Evolutionary conservation across 2,113 vertebrate species (phyloP), one percentile per base, ranked within the genome.

Genomic region (Megaleporinus macrocephalus): DNA sequence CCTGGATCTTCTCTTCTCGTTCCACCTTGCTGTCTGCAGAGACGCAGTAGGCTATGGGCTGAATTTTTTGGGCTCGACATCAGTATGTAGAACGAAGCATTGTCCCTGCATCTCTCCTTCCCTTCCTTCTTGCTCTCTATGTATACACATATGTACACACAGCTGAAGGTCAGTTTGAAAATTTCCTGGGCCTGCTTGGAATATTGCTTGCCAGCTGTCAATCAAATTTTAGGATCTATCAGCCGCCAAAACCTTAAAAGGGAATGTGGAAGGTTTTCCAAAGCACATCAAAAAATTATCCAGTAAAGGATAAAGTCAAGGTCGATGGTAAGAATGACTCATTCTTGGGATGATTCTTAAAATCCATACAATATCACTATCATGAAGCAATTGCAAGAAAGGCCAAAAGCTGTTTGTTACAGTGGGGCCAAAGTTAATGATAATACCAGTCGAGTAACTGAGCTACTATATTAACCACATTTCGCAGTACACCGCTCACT

Each of bases 81-180:
- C 68, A 83, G 73, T 73, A 73, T 33, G 15, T 11, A 14, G 73
- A 16, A 9, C 27, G 9, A 71, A 68, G 18, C 24, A 7, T 10
- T n/a, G 44, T 78, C 68, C 47, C 33, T 41, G 30, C 53, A 5
- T 70, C 27, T 29, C 59, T 29, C 69, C 49, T 66, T 80, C 70
- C 72, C 66, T 74, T 61, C 27, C n/a, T 62, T 68, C 65, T 29
- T 65, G 14, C 5, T 36, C 29, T 68, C 30, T 36, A 30, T 18
- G 16, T 36, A n/a, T 16, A 65, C 30, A 15, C 16, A 68, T 27
- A 11, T 26, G 0, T 11, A 73, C 47, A 33, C 41, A 82, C 41
- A 83, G 61, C 15, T 81, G 49, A 84, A 84, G 78, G 69, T 81
- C 68, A 81, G 83, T 71, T 80, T 72, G 3, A 30, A 72, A 29